Evolutionary conservation across 2,797 vertebrate genomes (phyloP).

Genomic region (Periophthalmus magnuspinnatus): DNA sequence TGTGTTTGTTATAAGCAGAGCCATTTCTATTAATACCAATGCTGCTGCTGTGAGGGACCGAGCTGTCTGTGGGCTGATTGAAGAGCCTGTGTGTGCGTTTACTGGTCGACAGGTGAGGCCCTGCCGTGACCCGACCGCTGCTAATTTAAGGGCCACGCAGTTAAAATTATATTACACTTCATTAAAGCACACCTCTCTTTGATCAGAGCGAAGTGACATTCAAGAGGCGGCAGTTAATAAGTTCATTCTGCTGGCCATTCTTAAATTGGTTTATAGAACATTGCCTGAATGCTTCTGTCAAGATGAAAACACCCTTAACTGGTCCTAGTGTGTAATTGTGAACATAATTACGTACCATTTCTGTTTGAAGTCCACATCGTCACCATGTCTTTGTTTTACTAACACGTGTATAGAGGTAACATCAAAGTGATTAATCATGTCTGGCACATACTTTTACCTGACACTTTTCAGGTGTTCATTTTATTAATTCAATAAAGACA

Average conservation of each 20-base stretch:
- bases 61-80: conserved; percentile 59
- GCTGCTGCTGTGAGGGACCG: conserved; percentile 22
- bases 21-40: conserved; percentile 56
- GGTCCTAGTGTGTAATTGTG: not conserved
- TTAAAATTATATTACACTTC: conserved; percentile 70
- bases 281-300: conserved; percentile 10
- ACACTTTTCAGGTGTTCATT: not conserved
- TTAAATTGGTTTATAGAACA: conserved; percentile 24
- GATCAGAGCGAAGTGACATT: conserved; percentile 59
- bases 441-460: not conserved
- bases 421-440: not conserved
- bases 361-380: not conserved
- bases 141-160: conserved; percentile 68
- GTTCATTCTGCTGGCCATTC: conserved; percentile 50
- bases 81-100: conserved; percentile 57
- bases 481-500: not conserved
- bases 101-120: conserved; percentile 66
- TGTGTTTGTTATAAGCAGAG: conserved; percentile 11
- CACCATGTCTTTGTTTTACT: not conserved
- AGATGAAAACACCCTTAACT: conserved; percentile 15
- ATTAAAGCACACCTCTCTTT: conserved; percentile 62
- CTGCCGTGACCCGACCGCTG: conserved; percentile 54
- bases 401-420: not conserved
- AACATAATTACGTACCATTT: not conserved
- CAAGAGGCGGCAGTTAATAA: conserved; percentile 60